Conservation (phyloP, 2,797 vertebrate species). For the Phyllotis vaccarum region DNA sequence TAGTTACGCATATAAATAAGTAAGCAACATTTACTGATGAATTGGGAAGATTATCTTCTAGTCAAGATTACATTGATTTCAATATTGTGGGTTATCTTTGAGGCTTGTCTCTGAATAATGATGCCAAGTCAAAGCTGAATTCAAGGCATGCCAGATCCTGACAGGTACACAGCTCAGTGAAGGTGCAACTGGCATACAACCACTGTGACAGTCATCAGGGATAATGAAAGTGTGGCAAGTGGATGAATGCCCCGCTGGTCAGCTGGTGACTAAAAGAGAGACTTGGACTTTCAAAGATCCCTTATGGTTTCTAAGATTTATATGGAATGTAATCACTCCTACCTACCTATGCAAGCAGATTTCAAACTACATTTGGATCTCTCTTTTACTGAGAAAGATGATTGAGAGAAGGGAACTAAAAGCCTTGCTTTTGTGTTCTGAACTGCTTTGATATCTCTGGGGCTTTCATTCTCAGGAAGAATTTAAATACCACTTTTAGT, state of each 20-base stretch:
- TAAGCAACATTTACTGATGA: background rate
- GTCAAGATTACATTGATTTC: background rate
- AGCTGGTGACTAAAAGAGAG: background rate
- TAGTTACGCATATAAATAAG: background rate
- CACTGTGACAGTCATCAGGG: background rate
- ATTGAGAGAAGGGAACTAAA: background rate
- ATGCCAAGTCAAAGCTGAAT: background rate
- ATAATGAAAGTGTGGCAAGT: background rate
- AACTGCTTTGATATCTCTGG: background rate
- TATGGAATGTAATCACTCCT: background rate
- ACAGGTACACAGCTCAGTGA: background rate
- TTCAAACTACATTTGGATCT: background rate
- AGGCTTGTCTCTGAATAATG: background rate
- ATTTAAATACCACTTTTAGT: background rate
- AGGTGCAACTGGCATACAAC: accelerated
- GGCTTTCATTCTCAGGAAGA: background rate
- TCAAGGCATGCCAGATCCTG: background rate
- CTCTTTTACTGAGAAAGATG: background rate
- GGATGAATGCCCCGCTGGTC: too few species aligned
- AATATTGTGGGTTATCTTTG: background rate
- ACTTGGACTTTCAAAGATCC: background rate
- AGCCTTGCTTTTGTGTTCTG: background rate
- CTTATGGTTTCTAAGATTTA: background rate
- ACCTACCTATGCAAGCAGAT: background rate
- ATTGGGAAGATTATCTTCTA: background rate